phyloP scores from a whole-genome alignment of 1,140 invertebrate genomes.

The Dendrolimus kikuchii region DNA sequence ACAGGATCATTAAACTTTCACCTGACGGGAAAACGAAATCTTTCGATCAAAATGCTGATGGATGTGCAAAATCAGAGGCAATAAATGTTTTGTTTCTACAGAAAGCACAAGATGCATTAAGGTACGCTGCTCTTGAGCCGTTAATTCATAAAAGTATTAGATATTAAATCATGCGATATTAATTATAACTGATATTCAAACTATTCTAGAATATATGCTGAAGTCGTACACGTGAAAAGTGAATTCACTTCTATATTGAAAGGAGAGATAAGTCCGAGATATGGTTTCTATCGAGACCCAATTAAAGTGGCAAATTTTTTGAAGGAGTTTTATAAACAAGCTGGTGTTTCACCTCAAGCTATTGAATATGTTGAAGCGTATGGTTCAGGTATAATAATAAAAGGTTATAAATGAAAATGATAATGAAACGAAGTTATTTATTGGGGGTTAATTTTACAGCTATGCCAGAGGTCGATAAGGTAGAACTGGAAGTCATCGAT shows the following conservation, averaged over 20 bases:
- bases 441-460: constrained; percentile 28
- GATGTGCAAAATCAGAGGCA: constrained; percentile 81
- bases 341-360: constrained; percentile 73
- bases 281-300: constrained; percentile 72
- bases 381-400: constrained; percentile 72
- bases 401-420: not conserved
- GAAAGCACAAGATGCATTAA: constrained; percentile 80
- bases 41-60: constrained; percentile 85
- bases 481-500: constrained; percentile 33
- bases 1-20: constrained; percentile 76
- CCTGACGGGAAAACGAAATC: constrained; percentile 84
- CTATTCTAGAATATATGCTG: constrained; percentile 74
- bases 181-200: too few species aligned
- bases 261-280: constrained; percentile 20
- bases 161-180: too few species aligned
- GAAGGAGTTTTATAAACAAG: constrained; percentile 75
- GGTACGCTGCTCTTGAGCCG: constrained; percentile 57
- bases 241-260: constrained; percentile 46
- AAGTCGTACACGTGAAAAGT: constrained; percentile 77
- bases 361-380: constrained; percentile 84
- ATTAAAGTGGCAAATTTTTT: constrained; percentile 72
- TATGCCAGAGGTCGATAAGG: constrained; percentile 48
- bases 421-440: not conserved
- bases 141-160: too few species aligned
- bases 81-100: constrained; percentile 85